Evolutionary conservation across 2,113 vertebrate genomes (phyloP).

Genomic region (Leucosticte australis): DNA sequence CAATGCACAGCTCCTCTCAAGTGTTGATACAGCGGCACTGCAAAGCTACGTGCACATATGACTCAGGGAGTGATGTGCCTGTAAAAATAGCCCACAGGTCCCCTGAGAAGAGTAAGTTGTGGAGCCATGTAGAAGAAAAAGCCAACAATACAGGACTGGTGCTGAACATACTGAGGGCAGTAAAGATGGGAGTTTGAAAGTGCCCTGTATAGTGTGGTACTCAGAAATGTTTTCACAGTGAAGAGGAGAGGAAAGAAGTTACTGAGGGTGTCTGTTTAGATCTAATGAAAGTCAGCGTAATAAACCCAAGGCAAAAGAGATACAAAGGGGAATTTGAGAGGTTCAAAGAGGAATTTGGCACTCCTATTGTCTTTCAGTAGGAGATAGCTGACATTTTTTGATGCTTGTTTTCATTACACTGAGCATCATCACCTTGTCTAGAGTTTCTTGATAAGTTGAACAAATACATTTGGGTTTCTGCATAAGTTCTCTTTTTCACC

Average conservation of each 20-base stretch:
- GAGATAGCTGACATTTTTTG: background rate
- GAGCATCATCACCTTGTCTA: background rate
- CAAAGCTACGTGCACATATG: background rate
- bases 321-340: background rate
- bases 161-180: background rate
- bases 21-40: background rate
- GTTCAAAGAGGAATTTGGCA: background rate
- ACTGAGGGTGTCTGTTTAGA: background rate
- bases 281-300: background rate
- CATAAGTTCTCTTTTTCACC: background rate
- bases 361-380: background rate
- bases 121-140: background rate
- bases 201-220: fast-evolving
- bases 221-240: background rate
- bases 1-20: background rate
- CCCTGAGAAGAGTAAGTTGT: background rate
- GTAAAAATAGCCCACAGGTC: background rate
- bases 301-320: background rate
- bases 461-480: background rate
- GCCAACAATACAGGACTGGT: background rate
- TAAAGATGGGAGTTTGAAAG: background rate
- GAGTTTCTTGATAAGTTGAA: background rate
- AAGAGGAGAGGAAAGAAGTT: background rate
- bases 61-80: background rate
- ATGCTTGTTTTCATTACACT: background rate